Conservation (phyloP, 1,140 invertebrate species). For the Diachasma alloeum region DNA sequence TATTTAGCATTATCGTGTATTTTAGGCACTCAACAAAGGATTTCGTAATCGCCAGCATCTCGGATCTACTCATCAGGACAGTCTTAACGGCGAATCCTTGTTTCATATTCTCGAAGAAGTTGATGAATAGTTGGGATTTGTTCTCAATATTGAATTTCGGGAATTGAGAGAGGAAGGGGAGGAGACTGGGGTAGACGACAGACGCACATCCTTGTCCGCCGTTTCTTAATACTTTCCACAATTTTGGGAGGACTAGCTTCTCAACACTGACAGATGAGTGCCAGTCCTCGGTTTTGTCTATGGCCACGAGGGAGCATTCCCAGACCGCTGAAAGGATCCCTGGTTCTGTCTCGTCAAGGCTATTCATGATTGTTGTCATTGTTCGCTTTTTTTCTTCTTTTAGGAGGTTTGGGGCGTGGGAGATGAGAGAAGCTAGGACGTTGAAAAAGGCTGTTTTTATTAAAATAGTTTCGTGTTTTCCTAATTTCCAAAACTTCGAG, state of each 20-base stretch:
- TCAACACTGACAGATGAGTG: slow-evolving; percentile 73
- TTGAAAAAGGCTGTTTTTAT: slow-evolving; percentile 74
- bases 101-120: slow-evolving; percentile 74
- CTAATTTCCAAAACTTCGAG: slow-evolving; percentile 79
- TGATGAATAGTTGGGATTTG: slow-evolving; percentile 68
- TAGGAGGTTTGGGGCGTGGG: slow-evolving; percentile 62
- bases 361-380: slow-evolving; percentile 70
- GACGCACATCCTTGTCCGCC: slow-evolving; percentile 76
- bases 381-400: slow-evolving; percentile 67
- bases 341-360: slow-evolving; percentile 77
- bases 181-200: slow-evolving; percentile 75
- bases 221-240: slow-evolving; percentile 72
- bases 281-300: slow-evolving; percentile 72
- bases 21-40: slow-evolving; percentile 77
- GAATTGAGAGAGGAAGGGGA: slow-evolving; percentile 78
- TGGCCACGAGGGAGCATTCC: slow-evolving; percentile 72
- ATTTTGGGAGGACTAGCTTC: slow-evolving; percentile 76
- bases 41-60: slow-evolving; percentile 69
- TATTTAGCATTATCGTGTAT: slow-evolving; percentile 66
- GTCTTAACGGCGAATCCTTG: slow-evolving; percentile 67
- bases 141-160: slow-evolving; percentile 66
- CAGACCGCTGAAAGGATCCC: slow-evolving; percentile 73
- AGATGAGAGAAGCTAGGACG: slow-evolving; percentile 71
- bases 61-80: slow-evolving; percentile 67
- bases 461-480: slow-evolving; percentile 66